These are phyloP conservation scores for Agrenia bidenticulata DNA, from an alignment of 2,888 invertebrate species.

Conservation along the genomic window DNA sequence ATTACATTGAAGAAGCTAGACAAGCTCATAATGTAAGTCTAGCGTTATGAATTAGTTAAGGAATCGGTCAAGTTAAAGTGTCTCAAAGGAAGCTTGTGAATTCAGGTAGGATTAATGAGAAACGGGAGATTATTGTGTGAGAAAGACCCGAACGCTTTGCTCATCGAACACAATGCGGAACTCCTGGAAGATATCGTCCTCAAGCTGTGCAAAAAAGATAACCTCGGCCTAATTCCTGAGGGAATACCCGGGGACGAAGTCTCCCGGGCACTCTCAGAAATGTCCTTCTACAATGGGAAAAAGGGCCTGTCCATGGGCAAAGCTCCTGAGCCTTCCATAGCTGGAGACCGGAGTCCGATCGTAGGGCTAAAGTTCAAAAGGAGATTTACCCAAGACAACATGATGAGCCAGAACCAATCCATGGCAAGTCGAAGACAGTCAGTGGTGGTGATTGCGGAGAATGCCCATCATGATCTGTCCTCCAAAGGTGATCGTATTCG, in stretches of 20 bases:
- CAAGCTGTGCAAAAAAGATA: slow-evolving; percentile 11
- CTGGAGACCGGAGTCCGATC: slow-evolving; percentile 19
- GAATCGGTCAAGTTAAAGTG: too few relatives aligned
- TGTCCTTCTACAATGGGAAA: slow-evolving; percentile 30
- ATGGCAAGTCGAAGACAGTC: slow-evolving; percentile 20
- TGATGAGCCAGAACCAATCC: neutral
- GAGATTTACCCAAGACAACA: slow-evolving; percentile 26
- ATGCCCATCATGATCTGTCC: slow-evolving; percentile 26
- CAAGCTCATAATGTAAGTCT: slow-evolving; percentile 77
- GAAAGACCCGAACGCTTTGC: slow-evolving; percentile 74
- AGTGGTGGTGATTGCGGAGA: slow-evolving; percentile 22
- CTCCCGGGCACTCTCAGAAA: slow-evolving; percentile 23
- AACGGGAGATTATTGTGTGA: slow-evolving; percentile 86
- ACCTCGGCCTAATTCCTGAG: slow-evolving; percentile 2
- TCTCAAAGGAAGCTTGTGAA: too few relatives aligned
- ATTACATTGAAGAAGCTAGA: slow-evolving; percentile 92
- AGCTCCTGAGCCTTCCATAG: slow-evolving; percentile 12
- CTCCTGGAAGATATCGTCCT: slow-evolving; percentile 10
- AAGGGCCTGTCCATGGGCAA: slow-evolving; percentile 22
- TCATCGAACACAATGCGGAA: slow-evolving; percentile 73
- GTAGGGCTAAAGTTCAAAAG: slow-evolving; percentile 35
- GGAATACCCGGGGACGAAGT: slow-evolving; percentile 16
- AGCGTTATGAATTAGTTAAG: too few relatives aligned
- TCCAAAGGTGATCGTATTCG: slow-evolving; percentile 26
- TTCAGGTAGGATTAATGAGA: slow-evolving; percentile 88